Conservation (phyloP, 2,888 invertebrate species). For the Linnaemya tessellans region DNA sequence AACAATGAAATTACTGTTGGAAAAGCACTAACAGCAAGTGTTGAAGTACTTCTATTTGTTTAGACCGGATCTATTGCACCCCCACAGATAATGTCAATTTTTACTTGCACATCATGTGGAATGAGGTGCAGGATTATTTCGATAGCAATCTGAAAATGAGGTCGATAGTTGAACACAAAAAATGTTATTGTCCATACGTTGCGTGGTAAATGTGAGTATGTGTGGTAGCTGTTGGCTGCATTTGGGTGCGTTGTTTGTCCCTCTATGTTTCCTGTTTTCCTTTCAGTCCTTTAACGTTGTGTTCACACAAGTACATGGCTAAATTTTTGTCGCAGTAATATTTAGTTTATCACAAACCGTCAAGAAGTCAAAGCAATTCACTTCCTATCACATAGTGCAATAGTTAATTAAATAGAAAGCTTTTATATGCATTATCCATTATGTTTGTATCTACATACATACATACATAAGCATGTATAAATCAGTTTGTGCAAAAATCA, state of each 20-base stretch:
- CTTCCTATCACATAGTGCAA: constrained; percentile 1
- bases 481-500: constrained; percentile 3
- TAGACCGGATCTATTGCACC: too few species aligned
- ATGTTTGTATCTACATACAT: background rate
- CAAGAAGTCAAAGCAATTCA: constrained; percentile 46
- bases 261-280: constrained; percentile 1
- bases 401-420: background rate
- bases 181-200: background rate
- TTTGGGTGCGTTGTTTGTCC: constrained; percentile 15
- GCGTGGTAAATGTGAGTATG: background rate
- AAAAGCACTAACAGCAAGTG: too few species aligned
- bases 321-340: constrained; percentile 8
- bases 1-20: too few species aligned
- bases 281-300: constrained; percentile 1
- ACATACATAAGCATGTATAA: background rate
- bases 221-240: constrained; percentile 21
- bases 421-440: background rate
- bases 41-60: background rate
- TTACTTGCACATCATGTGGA: background rate
- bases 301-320: constrained; percentile 28
- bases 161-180: constrained; percentile 5
- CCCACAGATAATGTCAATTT: background rate
- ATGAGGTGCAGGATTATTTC: background rate
- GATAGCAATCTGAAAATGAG: constrained; percentile 32
- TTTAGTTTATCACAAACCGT: constrained; percentile 51